phyloP scores from a whole-genome alignment of 2,888 invertebrate species.

The Salticus scenicus region DNA sequence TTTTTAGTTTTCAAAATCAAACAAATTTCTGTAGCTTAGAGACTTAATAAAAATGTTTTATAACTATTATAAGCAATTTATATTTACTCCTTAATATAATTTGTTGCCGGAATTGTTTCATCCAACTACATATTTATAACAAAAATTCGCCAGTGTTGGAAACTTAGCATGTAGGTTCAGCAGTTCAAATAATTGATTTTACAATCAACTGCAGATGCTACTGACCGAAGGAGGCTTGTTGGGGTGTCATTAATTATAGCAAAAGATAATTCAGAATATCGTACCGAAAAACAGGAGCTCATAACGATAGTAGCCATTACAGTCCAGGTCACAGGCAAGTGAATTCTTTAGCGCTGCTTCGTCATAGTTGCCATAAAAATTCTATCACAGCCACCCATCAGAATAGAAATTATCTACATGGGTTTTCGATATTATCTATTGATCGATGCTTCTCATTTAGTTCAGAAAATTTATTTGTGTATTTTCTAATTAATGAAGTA shows the following conservation, averaged over 20 bases:
- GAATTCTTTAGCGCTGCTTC: neutral
- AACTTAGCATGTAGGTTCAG: conserved; percentile 16
- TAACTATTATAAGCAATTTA: too few relatives aligned
- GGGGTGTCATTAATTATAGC: conserved; percentile 23
- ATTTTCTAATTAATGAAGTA: neutral
- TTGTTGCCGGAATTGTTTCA: too few relatives aligned
- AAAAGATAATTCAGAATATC: conserved; percentile 13
- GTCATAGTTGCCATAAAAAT: neutral
- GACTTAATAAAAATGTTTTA: too few relatives aligned
- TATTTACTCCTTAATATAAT: too few relatives aligned
- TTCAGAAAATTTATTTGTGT: neutral
- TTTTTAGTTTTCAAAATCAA: too few relatives aligned
- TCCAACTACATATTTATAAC: too few relatives aligned
- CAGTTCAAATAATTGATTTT: conserved; percentile 29
- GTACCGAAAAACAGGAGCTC: conserved; percentile 13
- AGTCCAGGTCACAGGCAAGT: neutral
- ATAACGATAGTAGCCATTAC: neutral
- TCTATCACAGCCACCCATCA: neutral
- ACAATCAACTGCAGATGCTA: conserved; percentile 33
- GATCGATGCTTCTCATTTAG: neutral
- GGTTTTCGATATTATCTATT: conserved; percentile 19
- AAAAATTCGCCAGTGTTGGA: too few relatives aligned
- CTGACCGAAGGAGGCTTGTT: conserved; percentile 29
- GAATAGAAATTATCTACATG: conserved; percentile 8
- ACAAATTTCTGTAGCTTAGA: too few relatives aligned